Evolutionary conservation across 2,113 vertebrate genomes (phyloP).

Genomic region (Campylorhamphus procurvoides): DNA sequence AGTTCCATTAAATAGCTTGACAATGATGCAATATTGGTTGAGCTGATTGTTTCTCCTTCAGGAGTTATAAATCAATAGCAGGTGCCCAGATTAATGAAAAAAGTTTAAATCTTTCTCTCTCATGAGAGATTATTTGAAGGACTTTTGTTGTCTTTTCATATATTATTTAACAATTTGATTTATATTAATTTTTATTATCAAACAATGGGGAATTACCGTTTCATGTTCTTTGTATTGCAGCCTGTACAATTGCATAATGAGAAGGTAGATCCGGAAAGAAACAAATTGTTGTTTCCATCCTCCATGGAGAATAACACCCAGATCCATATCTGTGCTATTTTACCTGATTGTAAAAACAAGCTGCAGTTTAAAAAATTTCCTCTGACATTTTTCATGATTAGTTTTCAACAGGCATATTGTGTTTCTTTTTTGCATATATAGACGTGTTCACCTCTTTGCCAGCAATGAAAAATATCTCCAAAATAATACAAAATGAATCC

Average conservation of each 20-base stretch:
- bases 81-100: neutral
- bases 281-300: neutral
- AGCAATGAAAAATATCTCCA: slow-evolving; percentile 31
- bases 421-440: neutral
- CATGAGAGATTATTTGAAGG: neutral
- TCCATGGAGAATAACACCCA: neutral
- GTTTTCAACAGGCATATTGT: neutral
- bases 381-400: neutral
- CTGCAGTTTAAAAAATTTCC: neutral
- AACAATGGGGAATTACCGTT: neutral
- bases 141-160: neutral
- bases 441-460: neutral
- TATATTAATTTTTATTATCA: neutral
- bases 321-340: neutral
- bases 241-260: neutral
- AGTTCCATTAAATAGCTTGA: slow-evolving; percentile 2
- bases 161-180: neutral
- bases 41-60: neutral
- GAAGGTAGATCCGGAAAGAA: neutral
- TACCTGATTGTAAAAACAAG: neutral
- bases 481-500: slow-evolving; percentile 48
- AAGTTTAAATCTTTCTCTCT: neutral
- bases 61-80: slow-evolving; percentile 7
- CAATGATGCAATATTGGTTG: neutral
- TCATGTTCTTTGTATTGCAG: neutral